Conservation (phyloP, 23 tunicate genomes). For the Styela plicata region DNA sequence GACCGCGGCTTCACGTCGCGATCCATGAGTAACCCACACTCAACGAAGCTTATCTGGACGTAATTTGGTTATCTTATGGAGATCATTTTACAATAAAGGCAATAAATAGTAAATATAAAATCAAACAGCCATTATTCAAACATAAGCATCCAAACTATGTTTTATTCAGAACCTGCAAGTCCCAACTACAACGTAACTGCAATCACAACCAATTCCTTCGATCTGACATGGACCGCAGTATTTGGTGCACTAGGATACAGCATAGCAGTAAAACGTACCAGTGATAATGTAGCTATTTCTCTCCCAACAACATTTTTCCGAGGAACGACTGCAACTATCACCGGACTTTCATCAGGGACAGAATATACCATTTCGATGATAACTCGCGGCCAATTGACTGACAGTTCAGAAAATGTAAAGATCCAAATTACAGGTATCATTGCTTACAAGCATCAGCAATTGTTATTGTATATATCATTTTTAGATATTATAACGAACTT, state of each 20-base stretch:
- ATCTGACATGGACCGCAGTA: background rate
- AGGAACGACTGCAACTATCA: background rate
- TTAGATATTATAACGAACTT: no score
- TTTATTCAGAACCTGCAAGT: background rate
- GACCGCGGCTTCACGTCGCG: no score
- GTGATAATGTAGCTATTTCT: background rate
- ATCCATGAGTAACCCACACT: no score
- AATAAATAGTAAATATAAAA: no score
- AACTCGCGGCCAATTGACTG: background rate
- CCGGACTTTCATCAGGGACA: slow-evolving; percentile 7
- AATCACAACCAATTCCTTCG: background rate
- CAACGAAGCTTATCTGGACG: no score
- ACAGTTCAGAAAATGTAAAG: background rate
- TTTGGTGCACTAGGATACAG: background rate
- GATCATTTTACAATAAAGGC: no score
- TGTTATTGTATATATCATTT: no score
- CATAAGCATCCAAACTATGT: background rate
- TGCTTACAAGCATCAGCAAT: no score
- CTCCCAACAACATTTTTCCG: background rate
- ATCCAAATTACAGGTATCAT: background rate
- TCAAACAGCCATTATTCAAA: no score
- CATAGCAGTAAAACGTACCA: background rate
- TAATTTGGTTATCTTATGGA: no score
- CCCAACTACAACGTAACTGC: background rate
- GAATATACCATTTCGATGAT: background rate